Evolutionary conservation across 1,140 invertebrate species (phyloP).

Genomic region (Arctopsyche grandis): DNA sequence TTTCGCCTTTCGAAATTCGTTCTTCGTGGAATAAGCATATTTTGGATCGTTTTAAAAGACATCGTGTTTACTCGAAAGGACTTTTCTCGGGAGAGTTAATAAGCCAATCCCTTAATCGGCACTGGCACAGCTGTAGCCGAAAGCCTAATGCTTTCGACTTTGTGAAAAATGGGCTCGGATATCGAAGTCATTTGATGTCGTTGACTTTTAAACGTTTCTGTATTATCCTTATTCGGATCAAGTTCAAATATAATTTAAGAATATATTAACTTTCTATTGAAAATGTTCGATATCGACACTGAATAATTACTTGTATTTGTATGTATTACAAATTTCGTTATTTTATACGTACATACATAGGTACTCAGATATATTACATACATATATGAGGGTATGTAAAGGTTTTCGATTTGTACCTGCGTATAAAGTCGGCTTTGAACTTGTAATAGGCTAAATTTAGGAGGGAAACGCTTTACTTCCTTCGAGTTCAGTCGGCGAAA

Average conservation of each 20-base stretch:
- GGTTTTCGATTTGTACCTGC: background rate
- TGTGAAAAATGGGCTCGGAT: constrained; percentile 8
- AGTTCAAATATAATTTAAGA: no score
- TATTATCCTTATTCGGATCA: no score
- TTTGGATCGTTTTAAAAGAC: constrained; percentile 26
- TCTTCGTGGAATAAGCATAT: constrained; percentile 20
- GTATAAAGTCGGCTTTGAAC: background rate
- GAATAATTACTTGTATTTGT: no score
- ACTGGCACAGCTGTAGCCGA: constrained; percentile 9
- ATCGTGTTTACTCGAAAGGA: constrained; percentile 26
- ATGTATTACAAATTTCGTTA: background rate
- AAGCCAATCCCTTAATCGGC: constrained; percentile 24
- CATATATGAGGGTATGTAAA: background rate
- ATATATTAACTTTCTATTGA: background rate
- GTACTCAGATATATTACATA: no score
- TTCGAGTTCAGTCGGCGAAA: constrained; percentile 13
- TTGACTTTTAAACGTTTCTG: background rate
- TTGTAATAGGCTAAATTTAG: constrained; percentile 19
- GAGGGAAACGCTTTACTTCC: background rate
- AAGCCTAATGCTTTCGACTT: background rate
- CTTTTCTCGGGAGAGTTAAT: constrained; percentile 25
- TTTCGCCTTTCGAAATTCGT: constrained; percentile 10
- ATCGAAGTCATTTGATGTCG: constrained; percentile 9
- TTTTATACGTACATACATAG: no score
- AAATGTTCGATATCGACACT: background rate